A percentile compares a stretch with the other conserved stretches of the same genome.
These are phyloP conservation scores for Rhodinocichla rosea DNA, from an alignment of 2,113 vertebrate genomes.

Conservation along the genomic window DNA sequence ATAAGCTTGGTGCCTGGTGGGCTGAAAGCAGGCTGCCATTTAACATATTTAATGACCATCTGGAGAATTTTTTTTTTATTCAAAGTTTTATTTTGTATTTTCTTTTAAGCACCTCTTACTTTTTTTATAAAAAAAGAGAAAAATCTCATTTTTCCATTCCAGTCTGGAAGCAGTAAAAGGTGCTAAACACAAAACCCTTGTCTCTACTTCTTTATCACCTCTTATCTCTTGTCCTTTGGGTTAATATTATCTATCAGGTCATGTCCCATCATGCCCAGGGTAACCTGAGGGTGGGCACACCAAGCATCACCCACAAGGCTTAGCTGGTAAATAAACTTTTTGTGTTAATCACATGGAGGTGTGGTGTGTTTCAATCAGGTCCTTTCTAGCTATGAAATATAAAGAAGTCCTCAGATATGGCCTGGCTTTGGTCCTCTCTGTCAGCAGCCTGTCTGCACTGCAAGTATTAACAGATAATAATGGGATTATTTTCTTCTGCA, in stretches of 20 bases:
- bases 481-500: not conserved
- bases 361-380: not conserved
- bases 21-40: conserved; percentile 36
- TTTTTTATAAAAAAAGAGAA: not conserved
- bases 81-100: conserved; percentile 45
- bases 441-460: not conserved
- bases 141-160: not conserved
- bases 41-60: conserved; percentile 57
- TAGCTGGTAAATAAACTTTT: not conserved
- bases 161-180: not conserved
- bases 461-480: not conserved
- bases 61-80: conserved; percentile 27
- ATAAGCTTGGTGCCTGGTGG: conserved; percentile 50
- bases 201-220: not conserved
- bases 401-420: not conserved
- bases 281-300: too few relatives aligned
- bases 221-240: not conserved
- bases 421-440: not conserved
- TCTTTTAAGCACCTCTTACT: conserved; percentile 30
- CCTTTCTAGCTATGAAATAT: not conserved
- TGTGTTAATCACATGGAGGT: accelerated
- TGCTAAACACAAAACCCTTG: not conserved
- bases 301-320: not conserved
- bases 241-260: not conserved
- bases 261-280: accelerated